Conservation (phyloP, 1,140 invertebrate genomes). For the Charaxes varanes region DNA sequence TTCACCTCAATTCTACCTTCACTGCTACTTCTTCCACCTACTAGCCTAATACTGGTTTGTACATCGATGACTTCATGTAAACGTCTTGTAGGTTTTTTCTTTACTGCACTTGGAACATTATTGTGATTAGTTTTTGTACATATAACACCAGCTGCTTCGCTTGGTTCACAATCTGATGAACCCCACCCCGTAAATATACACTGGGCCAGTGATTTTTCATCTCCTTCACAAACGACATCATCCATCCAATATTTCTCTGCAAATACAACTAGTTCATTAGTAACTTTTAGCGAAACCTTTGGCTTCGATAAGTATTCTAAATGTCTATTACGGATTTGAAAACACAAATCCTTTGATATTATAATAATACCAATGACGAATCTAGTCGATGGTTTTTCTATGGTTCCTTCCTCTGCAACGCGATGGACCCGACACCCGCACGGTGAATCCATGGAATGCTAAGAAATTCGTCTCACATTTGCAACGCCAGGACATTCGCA, state of each 20-base stretch:
- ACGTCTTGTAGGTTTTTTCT: conserved; percentile 40
- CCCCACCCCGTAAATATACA: conserved; percentile 92
- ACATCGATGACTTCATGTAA: conserved; percentile 58
- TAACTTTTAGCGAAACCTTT: no score
- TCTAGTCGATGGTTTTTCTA: no score
- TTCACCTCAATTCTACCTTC: conserved; percentile 89
- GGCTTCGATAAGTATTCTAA: no score
- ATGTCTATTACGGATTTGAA: background rate
- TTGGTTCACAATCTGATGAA: conserved; percentile 82
- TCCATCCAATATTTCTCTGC: conserved; percentile 91
- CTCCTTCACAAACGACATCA: conserved; percentile 89
- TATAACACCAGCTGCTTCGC: conserved; percentile 88
- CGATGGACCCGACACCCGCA: no score
- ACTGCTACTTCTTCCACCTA: conserved; percentile 76
- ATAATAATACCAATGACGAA: no score
- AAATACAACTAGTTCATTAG: no score
- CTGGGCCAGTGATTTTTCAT: conserved; percentile 80
- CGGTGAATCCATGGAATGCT: no score
- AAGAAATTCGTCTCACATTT: no score
- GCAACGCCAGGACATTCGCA: no score
- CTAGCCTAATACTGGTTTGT: conserved; percentile 72
- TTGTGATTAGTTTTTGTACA: conserved; percentile 71
- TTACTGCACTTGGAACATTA: conserved; percentile 25
- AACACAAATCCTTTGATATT: no score
- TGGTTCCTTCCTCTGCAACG: no score